phyloP scores from a whole-genome alignment of 2,888 invertebrate genomes.

The Drosophila limbata region DNA sequence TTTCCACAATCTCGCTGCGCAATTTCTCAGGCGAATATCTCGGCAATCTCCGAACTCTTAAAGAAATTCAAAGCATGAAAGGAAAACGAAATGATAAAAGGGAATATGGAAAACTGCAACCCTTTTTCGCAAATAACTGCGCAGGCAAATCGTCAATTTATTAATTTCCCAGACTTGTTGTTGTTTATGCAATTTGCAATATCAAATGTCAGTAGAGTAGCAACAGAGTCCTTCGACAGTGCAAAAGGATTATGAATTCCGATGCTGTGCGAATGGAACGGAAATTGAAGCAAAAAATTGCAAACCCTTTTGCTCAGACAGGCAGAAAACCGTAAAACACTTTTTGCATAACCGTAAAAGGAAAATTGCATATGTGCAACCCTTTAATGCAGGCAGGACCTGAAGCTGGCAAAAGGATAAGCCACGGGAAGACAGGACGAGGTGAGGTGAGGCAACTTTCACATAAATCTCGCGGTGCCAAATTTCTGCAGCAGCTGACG shows the following conservation, averaged over 20 bases:
- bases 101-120: constrained; percentile 41
- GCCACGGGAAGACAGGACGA: constrained; percentile 5
- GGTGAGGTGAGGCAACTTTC: constrained; percentile 48
- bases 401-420: constrained; percentile 13
- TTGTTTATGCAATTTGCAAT: constrained; percentile 75
- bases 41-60: constrained; percentile 33
- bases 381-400: constrained; percentile 50
- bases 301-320: constrained; percentile 65
- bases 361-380: constrained; percentile 54
- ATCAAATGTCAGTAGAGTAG: constrained; percentile 69
- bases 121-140: constrained; percentile 47
- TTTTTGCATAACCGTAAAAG: constrained; percentile 50
- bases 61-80: constrained; percentile 15
- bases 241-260: constrained; percentile 68
- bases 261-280: constrained; percentile 39
- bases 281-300: constrained; percentile 16
- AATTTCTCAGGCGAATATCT: constrained; percentile 34
- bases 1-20: constrained; percentile 19
- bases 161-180: constrained; percentile 70
- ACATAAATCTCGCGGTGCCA: constrained; percentile 61
- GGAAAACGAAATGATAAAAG: constrained; percentile 12
- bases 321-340: constrained; percentile 71
- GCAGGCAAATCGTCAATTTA: constrained; percentile 58
- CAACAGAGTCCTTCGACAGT: constrained; percentile 35
- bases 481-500: constrained; percentile 67